phyloP scores from a whole-genome alignment of 2,113 vertebrate species.

The Austrofundulus limnaeus region DNA sequence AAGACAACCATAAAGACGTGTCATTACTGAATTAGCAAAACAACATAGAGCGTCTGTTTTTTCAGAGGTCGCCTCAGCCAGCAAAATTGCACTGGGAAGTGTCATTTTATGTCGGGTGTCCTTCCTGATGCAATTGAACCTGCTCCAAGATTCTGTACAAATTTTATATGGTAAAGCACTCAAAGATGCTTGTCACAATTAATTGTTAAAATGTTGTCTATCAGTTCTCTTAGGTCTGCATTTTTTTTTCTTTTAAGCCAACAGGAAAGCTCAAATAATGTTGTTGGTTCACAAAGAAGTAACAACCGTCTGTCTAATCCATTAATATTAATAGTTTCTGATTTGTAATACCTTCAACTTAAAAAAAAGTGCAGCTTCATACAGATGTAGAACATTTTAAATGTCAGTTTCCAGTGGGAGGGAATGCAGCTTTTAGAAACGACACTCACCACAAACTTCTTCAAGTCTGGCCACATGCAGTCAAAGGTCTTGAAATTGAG shows the following conservation, averaged over 20 bases:
- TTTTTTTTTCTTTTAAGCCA: conserved; percentile 1
- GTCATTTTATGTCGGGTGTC: too few species aligned
- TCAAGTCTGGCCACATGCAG: background rate
- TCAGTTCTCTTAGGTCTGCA: background rate
- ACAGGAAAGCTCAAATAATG: background rate
- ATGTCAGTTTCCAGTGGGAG: background rate
- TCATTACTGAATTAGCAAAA: conserved; percentile 17
- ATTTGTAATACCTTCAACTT: background rate
- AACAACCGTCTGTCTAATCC: conserved; percentile 2
- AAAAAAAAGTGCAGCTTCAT: conserved; percentile 7
- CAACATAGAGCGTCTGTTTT: too few species aligned
- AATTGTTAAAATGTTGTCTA: conserved; percentile 12
- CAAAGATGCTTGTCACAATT: conserved; percentile 18
- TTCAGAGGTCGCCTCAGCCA: too few species aligned
- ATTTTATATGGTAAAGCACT: conserved; percentile 16
- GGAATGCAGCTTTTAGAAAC: too few species aligned
- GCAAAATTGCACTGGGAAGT: too few species aligned
- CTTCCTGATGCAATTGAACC: too few species aligned
- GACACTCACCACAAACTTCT: too few species aligned
- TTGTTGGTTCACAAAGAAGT: conserved; percentile 5
- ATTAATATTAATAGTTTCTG: conserved; percentile 13
- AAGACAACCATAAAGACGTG: conserved; percentile 9
- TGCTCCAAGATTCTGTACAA: conserved; percentile 15
- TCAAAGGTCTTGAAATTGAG: background rate
- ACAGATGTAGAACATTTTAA: conserved; percentile 4